Evolutionary conservation across 2,797 vertebrate species (phyloP), one percentile per base, ranked within the genome.

Genomic region (Geotrypetes seraphini): DNA sequence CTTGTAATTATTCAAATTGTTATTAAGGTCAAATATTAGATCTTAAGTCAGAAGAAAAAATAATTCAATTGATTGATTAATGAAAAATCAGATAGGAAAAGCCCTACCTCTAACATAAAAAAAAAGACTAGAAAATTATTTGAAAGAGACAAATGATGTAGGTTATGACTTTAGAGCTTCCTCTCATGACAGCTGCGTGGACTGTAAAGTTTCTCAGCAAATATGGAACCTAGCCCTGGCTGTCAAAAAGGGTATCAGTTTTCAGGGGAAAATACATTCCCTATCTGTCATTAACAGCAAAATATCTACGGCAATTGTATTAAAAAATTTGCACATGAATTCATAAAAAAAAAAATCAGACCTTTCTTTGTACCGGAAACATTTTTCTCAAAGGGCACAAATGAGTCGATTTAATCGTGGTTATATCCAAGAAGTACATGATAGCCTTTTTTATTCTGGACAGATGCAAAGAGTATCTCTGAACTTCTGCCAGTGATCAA

Each of bases 401-500:
- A 17, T 24, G 19, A n/a, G n/a, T n/a, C n/a, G n/a, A n/a, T n/a
- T 15, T 10, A 16, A 25, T n/a, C n/a, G n/a, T n/a, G n/a, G n/a
- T n/a, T n/a, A n/a, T n/a, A n/a, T n/a, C n/a, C n/a, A n/a, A 52
- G 53, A 54, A 48, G 15, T 30, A 23, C 68, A 48, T 39, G 40
- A 60, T 47, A 47, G 53, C 52, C 79, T 86, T 87, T 81, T 92
- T 88, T 93, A 85, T 87, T 90, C 63, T 84, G 73, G 85, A 89
- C 89, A 90, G 89, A 91, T 85, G 86, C 81, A 76, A 73, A 63
- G 72, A 78, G 82, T 85, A 84, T 90, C 85, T 83, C 82, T 86
- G 88, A 88, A 87, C 84, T 87, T 85, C 79, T 88, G 88, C 92
- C 87, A 84, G 80, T 74, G 86, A 94, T 92, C 90, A 90, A 87